Percentiles rank a stretch among this genome's conserved stretches.
These are phyloP conservation scores for Parapsyche elsis DNA, from an alignment of 1,140 invertebrate species.

Conservation along the genomic window DNA sequence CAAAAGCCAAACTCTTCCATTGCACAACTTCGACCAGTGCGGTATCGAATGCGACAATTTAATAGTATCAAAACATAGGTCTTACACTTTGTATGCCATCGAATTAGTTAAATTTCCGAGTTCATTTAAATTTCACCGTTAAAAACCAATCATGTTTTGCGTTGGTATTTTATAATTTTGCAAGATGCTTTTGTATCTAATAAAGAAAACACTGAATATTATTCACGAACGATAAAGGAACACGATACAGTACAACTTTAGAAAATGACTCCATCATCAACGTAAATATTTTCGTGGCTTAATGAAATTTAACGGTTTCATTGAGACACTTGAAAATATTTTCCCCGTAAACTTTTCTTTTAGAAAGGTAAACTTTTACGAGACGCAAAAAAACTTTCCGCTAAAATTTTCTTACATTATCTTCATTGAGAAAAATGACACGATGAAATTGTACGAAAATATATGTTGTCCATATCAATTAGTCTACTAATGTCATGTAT, in stretches of 20 bases:
- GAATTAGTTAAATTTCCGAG: too few species aligned
- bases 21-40: too few species aligned
- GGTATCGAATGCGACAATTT: too few species aligned
- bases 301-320: constrained; percentile 20
- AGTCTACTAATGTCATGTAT: too few species aligned
- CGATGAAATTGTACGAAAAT: not conserved
- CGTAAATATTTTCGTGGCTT: constrained; percentile 28
- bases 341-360: not conserved
- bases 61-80: too few species aligned
- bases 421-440: not conserved
- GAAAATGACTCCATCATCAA: constrained; percentile 10
- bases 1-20: too few species aligned
- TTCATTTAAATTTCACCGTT: too few species aligned
- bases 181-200: too few species aligned
- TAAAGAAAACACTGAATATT: not conserved
- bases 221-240: not conserved
- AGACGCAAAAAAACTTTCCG: not conserved
- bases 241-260: not conserved
- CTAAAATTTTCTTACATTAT: not conserved
- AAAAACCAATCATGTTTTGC: too few species aligned
- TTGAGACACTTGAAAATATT: constrained; percentile 20
- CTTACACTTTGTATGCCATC: too few species aligned
- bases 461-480: too few species aligned
- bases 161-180: too few species aligned
- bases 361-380: not conserved